These are phyloP conservation scores for Paraescarpia echinospica DNA, from an alignment of 1,140 invertebrate species.

Conservation along the genomic window DNA sequence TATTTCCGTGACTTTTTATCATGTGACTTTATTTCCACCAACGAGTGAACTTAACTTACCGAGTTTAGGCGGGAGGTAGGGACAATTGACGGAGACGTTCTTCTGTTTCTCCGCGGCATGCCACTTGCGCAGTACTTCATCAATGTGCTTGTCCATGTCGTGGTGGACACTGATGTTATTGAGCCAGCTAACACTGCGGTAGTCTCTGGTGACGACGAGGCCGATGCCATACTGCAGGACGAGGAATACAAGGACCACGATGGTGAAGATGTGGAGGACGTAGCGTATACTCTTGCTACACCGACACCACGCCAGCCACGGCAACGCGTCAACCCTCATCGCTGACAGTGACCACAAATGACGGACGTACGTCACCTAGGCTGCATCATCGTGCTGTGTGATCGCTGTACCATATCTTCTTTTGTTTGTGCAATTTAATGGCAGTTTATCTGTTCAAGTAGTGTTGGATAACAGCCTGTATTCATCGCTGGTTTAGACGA, in stretches of 20 bases:
- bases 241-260: neutral
- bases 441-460: too few relatives aligned
- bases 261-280: neutral
- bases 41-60: too few relatives aligned
- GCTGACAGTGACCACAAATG: neutral
- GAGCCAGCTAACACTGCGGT: neutral
- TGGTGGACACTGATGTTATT: neutral
- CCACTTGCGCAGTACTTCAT: neutral
- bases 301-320: neutral
- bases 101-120: neutral
- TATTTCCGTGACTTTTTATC: too few relatives aligned
- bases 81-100: neutral
- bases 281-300: neutral
- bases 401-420: too few relatives aligned
- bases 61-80: neutral
- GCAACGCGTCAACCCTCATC: neutral
- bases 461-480: too few relatives aligned
- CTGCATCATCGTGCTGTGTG: neutral
- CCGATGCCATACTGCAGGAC: neutral
- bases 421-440: too few relatives aligned
- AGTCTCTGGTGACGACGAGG: neutral
- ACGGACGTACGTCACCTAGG: neutral
- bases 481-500: too few relatives aligned
- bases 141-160: neutral
- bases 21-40: too few relatives aligned